phyloP scores from a whole-genome alignment of 2,113 vertebrate species.

The Malurus melanocephalus region DNA sequence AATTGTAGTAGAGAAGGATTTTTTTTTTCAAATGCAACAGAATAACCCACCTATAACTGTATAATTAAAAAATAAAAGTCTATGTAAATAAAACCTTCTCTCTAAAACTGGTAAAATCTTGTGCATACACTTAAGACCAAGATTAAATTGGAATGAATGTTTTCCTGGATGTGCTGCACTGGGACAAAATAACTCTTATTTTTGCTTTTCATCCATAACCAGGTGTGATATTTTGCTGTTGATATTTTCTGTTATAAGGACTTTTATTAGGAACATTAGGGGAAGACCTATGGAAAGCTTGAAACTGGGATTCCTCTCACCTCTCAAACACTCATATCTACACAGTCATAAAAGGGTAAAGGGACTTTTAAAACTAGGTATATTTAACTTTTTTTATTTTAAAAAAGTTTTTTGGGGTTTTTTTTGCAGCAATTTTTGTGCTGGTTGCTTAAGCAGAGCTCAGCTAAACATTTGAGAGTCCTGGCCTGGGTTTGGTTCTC shows the following conservation, averaged over 20 bases:
- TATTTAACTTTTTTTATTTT: background rate
- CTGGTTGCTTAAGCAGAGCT: background rate
- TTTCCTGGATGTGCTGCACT: background rate
- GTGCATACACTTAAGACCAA: accelerated
- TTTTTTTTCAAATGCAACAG: background rate
- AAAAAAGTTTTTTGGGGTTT: no score
- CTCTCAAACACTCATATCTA: background rate
- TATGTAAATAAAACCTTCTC: background rate
- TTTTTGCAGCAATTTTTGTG: background rate
- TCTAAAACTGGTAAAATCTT: background rate
- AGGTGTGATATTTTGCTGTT: background rate
- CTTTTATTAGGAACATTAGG: background rate
- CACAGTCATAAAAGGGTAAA: background rate
- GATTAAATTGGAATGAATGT: background rate
- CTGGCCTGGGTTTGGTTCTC: background rate
- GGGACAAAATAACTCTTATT: background rate
- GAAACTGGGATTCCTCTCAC: background rate
- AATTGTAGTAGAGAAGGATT: accelerated
- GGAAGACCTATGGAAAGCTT: background rate
- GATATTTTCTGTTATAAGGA: background rate
- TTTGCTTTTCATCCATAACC: accelerated
- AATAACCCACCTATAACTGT: background rate
- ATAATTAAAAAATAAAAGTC: background rate
- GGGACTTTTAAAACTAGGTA: background rate
- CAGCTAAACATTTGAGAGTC: background rate